Percentiles rank a stretch among this genome's conserved stretches.
Evolutionary conservation across 2,797 vertebrate genomes (phyloP).

Genomic region (Anisognathus igniventris): DNA sequence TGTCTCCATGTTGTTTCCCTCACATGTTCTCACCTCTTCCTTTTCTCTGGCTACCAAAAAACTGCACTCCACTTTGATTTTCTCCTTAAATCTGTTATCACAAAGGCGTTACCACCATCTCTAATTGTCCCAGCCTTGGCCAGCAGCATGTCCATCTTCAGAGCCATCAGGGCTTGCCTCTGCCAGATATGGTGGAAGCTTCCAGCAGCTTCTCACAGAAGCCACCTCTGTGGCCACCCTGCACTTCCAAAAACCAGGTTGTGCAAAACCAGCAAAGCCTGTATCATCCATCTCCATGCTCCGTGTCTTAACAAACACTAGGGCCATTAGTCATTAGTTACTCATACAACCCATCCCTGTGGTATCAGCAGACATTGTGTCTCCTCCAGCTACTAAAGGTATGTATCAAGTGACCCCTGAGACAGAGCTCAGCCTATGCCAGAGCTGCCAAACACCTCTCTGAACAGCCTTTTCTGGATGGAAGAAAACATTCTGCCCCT

Average conservation of each 20-base stretch:
- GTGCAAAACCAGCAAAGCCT: background rate
- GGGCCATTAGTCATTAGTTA: background rate
- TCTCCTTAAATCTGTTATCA: background rate
- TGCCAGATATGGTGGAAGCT: rapidly evolving
- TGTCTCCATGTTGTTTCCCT: background rate
- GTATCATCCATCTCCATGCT: background rate
- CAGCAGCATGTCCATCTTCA: background rate
- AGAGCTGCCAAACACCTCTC: background rate
- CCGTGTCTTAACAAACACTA: background rate
- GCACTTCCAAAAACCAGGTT: background rate
- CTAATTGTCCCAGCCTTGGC: rapidly evolving
- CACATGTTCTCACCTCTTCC: background rate
- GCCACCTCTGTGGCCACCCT: background rate
- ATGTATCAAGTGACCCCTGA: background rate
- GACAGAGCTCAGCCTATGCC: background rate
- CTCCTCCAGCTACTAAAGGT: background rate
- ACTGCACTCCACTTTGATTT: background rate
- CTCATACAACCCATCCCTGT: rapidly evolving
- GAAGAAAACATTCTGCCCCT: background rate
- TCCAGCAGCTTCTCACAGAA: background rate
- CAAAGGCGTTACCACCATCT: rapidly evolving
- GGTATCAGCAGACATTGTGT: background rate
- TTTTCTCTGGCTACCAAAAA: background rate
- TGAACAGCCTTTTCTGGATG: background rate
- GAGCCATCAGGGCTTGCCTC: background rate